Conservation (phyloP, 37 sponge, comb jelly and placozoan species). For the Aphrocallistes beatrix region DNA sequence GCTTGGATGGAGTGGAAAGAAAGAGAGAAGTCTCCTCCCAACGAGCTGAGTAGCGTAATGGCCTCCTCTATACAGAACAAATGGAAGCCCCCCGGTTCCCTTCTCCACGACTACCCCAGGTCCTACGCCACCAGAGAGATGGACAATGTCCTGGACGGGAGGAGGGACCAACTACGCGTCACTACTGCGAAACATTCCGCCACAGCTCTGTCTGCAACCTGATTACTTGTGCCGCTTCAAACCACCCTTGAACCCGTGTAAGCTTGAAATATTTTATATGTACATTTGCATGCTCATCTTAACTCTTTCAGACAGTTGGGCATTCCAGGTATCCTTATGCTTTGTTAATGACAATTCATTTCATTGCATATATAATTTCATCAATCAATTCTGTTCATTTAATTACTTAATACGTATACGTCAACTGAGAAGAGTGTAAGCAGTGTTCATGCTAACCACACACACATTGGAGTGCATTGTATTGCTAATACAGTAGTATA, state of each 20-base stretch:
- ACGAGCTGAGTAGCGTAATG: background rate
- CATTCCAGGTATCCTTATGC: too few species aligned
- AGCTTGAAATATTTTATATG: background rate
- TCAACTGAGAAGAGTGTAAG: too few species aligned
- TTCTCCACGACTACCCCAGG: background rate
- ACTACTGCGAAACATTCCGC: background rate
- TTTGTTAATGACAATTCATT: too few species aligned
- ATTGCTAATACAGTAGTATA: too few species aligned
- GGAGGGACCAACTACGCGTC: background rate
- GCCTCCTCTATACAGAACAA: background rate
- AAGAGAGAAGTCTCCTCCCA: background rate
- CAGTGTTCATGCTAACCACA: too few species aligned
- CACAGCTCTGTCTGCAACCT: background rate
- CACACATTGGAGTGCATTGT: too few species aligned
- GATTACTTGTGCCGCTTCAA: background rate
- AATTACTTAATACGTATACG: too few species aligned
- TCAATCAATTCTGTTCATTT: too few species aligned
- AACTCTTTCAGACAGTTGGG: too few species aligned
- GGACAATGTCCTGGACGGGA: background rate
- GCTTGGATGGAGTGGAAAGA: conserved; percentile 12
- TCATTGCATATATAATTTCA: too few species aligned
- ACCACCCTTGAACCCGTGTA: too few species aligned
- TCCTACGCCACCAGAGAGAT: background rate
- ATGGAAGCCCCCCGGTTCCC: background rate
- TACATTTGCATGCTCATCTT: background rate